Base-by-base conservation (phyloP, 1,140 invertebrate species). In the Hermatobates lingyangjiaoensis region DNA sequence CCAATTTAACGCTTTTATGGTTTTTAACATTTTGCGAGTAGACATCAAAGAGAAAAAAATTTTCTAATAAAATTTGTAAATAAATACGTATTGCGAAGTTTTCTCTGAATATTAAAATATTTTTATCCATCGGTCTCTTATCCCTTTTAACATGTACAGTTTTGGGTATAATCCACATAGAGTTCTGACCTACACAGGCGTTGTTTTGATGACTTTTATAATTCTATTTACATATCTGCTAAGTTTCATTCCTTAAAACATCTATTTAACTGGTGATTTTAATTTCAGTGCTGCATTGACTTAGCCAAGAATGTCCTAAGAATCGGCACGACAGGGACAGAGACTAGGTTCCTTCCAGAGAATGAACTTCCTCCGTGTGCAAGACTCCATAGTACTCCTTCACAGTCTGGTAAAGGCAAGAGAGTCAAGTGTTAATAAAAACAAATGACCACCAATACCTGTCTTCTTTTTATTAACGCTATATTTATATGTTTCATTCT, bases 311-410 rank as follows among this genome's bases (percentile, higher is more conserved):
- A 93, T 68, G 74, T 91, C 1, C 69, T 98, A 21, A 75, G 77
- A 38, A 96, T 97, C 60, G 93, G 92, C n/a, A 95, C 91, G 0
- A 95, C 91, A 0, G 88, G 87, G 23, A 92, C 89, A 0, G 83
- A 89, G 66, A 95, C 93, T 0, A 66, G 74, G 15, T 98, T 98
- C 68, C 68, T 98, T 51, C 69, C 81, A 0, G 93, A 97, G 71
- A 79, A 77, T 59, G 86, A 92, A 54, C 67, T 93, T 48, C 87
- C 87, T 4, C 69, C 75, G 30, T 74, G 70, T 61, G 75, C 75
- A 5, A 64, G 75, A 53, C 62, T 77, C 20, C 71, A 66, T 51
- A 60, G 61, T n/a, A n/a, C n/a, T n/a, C n/a, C n/a, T n/a, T n/a
- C n/a, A n/a, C n/a, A n/a, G n/a, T n/a, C n/a, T n/a, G n/a, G n/a